A percentile compares a stretch with the other conserved stretches of the same genome.
Conservation (phyloP, 2,797 vertebrate species). For the Muscicapa striata region DNA sequence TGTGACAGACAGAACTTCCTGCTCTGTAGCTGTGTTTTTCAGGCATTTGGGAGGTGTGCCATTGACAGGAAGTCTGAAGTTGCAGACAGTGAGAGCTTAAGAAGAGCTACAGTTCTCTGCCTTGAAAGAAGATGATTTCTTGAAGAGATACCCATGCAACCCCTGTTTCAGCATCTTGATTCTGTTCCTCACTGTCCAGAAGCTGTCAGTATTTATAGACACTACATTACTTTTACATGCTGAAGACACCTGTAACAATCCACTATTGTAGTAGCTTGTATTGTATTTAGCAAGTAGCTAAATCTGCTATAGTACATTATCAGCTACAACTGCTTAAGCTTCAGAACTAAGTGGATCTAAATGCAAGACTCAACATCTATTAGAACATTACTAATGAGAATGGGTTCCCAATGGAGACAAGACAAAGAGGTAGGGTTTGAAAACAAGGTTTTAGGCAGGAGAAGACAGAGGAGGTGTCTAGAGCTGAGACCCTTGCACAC, state of each 20-base stretch:
- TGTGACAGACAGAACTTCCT: neutral
- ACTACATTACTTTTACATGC: neutral
- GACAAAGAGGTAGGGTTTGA: neutral
- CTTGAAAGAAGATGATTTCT: neutral
- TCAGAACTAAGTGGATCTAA: neutral
- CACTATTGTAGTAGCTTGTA: neutral
- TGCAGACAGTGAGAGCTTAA: neutral
- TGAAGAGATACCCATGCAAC: neutral
- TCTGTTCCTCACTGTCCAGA: neutral
- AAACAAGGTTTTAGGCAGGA: neutral
- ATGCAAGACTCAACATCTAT: neutral
- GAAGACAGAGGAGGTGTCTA: neutral
- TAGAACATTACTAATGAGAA: neutral
- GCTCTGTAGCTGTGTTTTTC: neutral
- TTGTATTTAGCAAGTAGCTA: neutral
- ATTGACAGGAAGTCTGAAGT: neutral
- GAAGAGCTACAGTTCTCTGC: neutral
- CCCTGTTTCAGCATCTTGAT: neutral
- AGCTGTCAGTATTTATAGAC: neutral
- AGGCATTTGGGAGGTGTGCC: neutral
- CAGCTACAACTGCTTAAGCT: neutral
- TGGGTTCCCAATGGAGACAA: neutral
- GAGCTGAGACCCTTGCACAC: neutral
- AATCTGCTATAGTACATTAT: neutral
- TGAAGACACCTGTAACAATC: neutral